Evolutionary conservation across 2,888 invertebrate species (phyloP).

Genomic region (Hyles lineata): DNA sequence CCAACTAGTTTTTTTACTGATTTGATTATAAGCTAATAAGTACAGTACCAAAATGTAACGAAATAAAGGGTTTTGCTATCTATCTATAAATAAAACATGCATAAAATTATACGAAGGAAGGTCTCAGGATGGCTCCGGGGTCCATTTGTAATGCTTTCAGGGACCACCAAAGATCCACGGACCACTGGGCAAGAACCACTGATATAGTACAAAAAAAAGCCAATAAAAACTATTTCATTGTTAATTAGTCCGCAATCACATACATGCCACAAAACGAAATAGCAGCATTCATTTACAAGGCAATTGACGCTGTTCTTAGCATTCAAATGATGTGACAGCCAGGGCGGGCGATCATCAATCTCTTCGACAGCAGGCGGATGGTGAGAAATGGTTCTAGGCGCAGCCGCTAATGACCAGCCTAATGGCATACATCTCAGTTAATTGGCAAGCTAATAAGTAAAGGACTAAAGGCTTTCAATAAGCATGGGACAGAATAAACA

Average conservation of each 20-base stretch:
- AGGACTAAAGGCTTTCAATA: background rate
- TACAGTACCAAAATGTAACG: no score
- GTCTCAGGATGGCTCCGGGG: no score
- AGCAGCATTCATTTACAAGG: background rate
- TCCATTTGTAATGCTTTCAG: no score
- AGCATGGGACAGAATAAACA: background rate
- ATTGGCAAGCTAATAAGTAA: constrained; percentile 11
- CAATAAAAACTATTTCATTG: no score
- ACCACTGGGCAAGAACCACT: no score
- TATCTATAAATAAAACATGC: no score
- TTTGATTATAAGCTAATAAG: no score
- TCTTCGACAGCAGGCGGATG: background rate
- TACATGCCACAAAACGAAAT: background rate
- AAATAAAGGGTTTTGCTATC: no score
- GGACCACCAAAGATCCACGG: no score
- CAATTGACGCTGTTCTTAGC: constrained; percentile 2
- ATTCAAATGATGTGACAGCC: constrained; percentile 5
- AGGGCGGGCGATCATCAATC: constrained; percentile 6
- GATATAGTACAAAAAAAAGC: no score
- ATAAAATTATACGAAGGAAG: no score
- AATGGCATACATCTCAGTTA: constrained; percentile 20
- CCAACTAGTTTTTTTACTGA: no score
- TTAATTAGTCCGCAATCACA: background rate
- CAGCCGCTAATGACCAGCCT: constrained; percentile 9
- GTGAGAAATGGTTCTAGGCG: constrained; percentile 20